These are phyloP conservation scores for Lamprotornis superbus DNA, from an alignment of 2,113 vertebrate species.

Conservation along the genomic window DNA sequence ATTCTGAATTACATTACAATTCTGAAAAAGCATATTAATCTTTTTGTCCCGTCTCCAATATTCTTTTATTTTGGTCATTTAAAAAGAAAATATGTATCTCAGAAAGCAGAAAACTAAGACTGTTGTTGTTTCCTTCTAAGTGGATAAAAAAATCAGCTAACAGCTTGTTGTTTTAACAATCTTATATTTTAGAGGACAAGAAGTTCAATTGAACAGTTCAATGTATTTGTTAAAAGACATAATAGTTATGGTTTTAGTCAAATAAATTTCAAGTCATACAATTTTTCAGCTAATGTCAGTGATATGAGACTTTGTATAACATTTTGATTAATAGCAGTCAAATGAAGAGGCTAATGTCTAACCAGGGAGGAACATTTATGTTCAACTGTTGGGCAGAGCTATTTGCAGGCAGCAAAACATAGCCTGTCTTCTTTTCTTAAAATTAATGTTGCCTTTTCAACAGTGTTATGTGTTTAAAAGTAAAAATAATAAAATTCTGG, in stretches of 20 bases:
- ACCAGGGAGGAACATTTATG: accelerated
- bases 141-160: neutral
- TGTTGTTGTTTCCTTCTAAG: neutral
- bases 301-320: neutral
- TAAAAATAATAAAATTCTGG: neutral
- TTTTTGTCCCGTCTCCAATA: neutral
- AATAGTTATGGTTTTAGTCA: neutral
- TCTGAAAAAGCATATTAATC: neutral
- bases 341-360: neutral
- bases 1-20: neutral
- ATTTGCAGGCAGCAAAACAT: neutral
- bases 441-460: neutral
- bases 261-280: neutral
- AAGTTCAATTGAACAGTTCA: neutral
- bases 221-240: neutral
- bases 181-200: neutral
- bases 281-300: neutral
- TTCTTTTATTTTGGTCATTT: neutral
- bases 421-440: neutral
- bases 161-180: neutral
- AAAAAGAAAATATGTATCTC: neutral
- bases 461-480: neutral
- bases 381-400: neutral
- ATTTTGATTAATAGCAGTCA: neutral
- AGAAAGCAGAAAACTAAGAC: neutral